Percentiles rank a stretch among this genome's conserved stretches.
Evolutionary conservation across 2,797 vertebrate genomes (phyloP).

Genomic region (Craterocephalus amniculus): DNA sequence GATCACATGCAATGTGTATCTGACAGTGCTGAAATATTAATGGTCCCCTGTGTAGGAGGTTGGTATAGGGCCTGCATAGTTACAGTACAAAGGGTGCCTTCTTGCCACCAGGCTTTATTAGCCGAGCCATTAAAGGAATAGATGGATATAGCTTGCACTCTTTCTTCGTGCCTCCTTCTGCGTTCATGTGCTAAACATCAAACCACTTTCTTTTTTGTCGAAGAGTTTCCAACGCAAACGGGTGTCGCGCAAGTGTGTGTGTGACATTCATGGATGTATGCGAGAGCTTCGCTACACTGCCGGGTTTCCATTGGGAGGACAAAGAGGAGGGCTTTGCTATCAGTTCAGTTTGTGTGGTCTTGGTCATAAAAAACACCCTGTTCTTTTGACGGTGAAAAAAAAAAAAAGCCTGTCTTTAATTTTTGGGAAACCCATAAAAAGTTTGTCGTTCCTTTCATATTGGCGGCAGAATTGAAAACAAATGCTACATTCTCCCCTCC

Average conservation of each 20-base stretch:
- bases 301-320: constrained; percentile 67
- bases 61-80: constrained; percentile 79
- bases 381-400: constrained; percentile 90
- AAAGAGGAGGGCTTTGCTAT: constrained; percentile 84
- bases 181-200: constrained; percentile 63
- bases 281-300: constrained; percentile 23
- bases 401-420: constrained; percentile 92
- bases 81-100: constrained; percentile 82
- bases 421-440: constrained; percentile 94
- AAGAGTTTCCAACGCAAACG: constrained; percentile 49
- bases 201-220: constrained; percentile 49
- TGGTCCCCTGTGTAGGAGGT: constrained; percentile 82
- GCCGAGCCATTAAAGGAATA: constrained; percentile 77
- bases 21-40: constrained; percentile 84
- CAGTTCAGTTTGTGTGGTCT: constrained; percentile 97
- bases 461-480: constrained; percentile 94
- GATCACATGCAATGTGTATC: constrained; percentile 78
- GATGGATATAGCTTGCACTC: constrained; percentile 65
- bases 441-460: constrained; percentile 94
- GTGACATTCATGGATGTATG: neutral
- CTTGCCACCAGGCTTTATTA: constrained; percentile 83
- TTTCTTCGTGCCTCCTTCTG: constrained; percentile 56
- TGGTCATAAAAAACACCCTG: constrained; percentile 89
- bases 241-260: constrained; percentile 12
- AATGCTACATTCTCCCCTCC: constrained; percentile 86